A percentile compares a stretch with the other conserved stretches of the same genome.
These are phyloP conservation scores for Reticulitermes speratus DNA, from an alignment of 1,140 invertebrate species.

Conservation along the genomic window DNA sequence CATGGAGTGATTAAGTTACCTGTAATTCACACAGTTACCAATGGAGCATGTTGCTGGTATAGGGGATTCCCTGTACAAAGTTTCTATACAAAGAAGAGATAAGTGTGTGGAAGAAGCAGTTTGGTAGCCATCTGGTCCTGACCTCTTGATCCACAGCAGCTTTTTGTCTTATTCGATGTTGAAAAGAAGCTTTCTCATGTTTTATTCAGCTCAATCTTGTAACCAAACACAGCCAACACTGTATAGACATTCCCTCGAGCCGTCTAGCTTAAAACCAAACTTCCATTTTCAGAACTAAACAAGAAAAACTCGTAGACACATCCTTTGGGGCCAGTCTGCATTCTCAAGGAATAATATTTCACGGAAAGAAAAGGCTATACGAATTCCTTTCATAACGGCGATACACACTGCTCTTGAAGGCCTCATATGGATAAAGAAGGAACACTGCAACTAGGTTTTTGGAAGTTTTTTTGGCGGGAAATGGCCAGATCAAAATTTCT, in stretches of 20 bases:
- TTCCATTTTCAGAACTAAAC: background rate
- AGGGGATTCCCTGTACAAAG: too few relatives aligned
- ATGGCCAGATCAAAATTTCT: too few relatives aligned
- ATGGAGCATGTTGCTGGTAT: too few relatives aligned
- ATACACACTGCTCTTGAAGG: background rate
- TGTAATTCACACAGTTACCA: too few relatives aligned
- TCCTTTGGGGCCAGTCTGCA: background rate
- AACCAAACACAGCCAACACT: background rate
- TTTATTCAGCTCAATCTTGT: constrained; percentile 1
- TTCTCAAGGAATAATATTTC: background rate
- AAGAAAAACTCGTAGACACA: background rate
- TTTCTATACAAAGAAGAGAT: background rate
- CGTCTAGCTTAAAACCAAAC: background rate
- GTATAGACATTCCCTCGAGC: background rate
- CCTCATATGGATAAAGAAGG: too few relatives aligned
- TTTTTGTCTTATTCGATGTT: background rate
- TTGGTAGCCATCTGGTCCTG: background rate
- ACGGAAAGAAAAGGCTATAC: background rate
- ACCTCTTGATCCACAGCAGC: background rate
- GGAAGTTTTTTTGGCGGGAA: too few relatives aligned
- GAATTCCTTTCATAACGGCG: background rate
- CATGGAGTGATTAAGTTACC: too few relatives aligned
- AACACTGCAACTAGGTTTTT: too few relatives aligned
- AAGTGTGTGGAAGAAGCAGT: background rate
- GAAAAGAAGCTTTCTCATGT: background rate